These are phyloP conservation scores for Aplysina aerophoba DNA, from an alignment of 37 sponge, comb jelly and placozoan genomes.

Conservation along the genomic window DNA sequence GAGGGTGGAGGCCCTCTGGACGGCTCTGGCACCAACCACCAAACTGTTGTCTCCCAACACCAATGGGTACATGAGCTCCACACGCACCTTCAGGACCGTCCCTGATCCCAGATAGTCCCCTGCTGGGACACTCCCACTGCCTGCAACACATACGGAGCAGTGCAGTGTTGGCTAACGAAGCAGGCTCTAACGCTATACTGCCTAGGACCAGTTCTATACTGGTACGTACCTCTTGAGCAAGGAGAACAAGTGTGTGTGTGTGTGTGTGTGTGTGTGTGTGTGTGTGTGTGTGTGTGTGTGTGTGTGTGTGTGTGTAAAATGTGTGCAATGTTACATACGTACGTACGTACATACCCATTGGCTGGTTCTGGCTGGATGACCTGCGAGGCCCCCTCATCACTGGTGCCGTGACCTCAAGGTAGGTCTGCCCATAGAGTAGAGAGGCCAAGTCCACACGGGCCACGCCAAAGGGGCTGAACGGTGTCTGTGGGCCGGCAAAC, in stretches of 20 bases:
- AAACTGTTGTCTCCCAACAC: conserved; percentile 12
- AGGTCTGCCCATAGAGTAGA: conserved; percentile 60
- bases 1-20: background rate
- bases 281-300: background rate
- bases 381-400: conserved; percentile 54
- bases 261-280: conserved; percentile 3
- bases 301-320: background rate
- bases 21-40: background rate
- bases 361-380: background rate
- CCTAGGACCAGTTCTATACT: too few species aligned
- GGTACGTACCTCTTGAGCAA: too few species aligned
- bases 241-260: conserved; percentile 8
- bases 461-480: conserved; percentile 71
- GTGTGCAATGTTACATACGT: background rate
- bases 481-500: conserved; percentile 31
- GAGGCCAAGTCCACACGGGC: conserved; percentile 75
- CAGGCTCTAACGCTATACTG: too few species aligned
- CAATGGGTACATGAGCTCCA: conserved; percentile 27
- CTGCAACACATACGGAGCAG: too few species aligned
- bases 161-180: too few species aligned
- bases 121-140: background rate
- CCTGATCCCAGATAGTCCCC: conserved; percentile 4
- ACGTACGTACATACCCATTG: background rate
- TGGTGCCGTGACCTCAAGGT: conserved; percentile 59
- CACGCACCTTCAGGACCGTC: conserved; percentile 14